These are phyloP conservation scores for Drosophila pseudoananassae DNA, from an alignment of 1,140 invertebrate genomes.

Conservation along the genomic window DNA sequence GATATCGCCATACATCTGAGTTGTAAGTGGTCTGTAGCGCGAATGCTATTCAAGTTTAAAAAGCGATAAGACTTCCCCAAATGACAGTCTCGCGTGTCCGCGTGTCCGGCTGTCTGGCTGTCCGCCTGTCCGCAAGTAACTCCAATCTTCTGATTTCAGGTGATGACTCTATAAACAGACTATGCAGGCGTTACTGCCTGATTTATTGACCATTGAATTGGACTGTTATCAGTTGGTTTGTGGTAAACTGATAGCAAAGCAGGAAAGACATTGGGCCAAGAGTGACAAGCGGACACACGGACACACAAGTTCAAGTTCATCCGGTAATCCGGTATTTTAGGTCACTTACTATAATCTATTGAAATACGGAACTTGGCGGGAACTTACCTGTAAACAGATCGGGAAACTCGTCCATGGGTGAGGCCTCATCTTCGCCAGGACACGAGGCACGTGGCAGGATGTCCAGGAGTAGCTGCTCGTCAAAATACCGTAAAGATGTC, in stretches of 20 bases:
- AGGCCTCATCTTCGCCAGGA: constrained; percentile 58
- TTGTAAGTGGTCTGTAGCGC: constrained; percentile 23
- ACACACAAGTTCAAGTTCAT: constrained; percentile 29
- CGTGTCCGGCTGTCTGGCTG: background rate
- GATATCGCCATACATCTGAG: constrained; percentile 23
- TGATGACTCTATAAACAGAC: constrained; percentile 10
- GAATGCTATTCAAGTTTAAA: background rate
- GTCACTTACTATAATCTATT: no score
- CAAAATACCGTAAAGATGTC: constrained; percentile 60
- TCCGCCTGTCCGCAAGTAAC: constrained; percentile 1
- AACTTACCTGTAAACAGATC: constrained; percentile 74
- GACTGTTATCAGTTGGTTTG: constrained; percentile 33
- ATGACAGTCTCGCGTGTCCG: constrained; percentile 8
- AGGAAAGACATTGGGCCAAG: constrained; percentile 53
- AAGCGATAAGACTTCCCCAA: constrained; percentile 30
- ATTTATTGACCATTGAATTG: constrained; percentile 64
- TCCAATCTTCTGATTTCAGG: background rate
- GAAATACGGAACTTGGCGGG: constrained; percentile 48
- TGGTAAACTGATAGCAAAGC: constrained; percentile 18
- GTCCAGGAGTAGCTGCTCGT: constrained; percentile 61
- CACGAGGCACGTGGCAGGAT: constrained; percentile 60
- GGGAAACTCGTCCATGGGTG: constrained; percentile 74
- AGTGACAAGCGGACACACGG: background rate
- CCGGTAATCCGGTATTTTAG: background rate
- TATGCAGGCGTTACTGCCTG: constrained; percentile 27